Base-by-base conservation (phyloP, 2,797 vertebrate species). In the Sphenopsis melanotis region DNA sequence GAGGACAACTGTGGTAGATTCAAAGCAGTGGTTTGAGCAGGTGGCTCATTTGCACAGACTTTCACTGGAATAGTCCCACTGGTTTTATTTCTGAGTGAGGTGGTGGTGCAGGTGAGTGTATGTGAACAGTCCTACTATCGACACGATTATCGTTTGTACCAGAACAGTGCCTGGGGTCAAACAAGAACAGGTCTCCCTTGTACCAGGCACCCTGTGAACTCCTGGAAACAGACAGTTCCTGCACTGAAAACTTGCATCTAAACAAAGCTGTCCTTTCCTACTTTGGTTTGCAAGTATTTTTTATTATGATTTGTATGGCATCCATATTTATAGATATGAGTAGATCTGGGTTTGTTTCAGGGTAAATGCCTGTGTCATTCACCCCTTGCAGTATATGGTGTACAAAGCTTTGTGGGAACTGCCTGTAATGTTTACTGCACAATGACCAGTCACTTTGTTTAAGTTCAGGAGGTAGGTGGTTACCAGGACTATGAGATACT, bases 11-110 rank as follows among this genome's bases (percentile, higher is more conserved):
- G 15, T 0, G 6, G 57, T 78, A 34, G 61, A 81, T 71, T 71
- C 78, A 92, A 92, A 88, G 82, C 57, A 76, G 72, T 60, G 90
- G 74, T 87, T 90, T 76, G 59, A 78, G 63, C 83, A 84, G 63
- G 80, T 63, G 74, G 64, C 49, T 81, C 32, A 39, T 64, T 81
- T 65, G 65, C 69, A 65, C 55, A 61, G 18, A 63, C 32, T 72
- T 82, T 19, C 59, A 65, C 86, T 56, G 77, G 60, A 96, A 84
- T n/a, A 83, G 41, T 70, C 52, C 14, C 52, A 15, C 5, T n/a
- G 60, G 44, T 56, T 89, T 72, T 74, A 56, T 66, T 84, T 94
- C 64, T 20, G 65, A 49, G 21, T 6, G 39, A 71, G 76, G n/a
- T 10, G 50, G 22, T 81, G 61, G 26, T 86, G 74, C 63, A 59